These are phyloP conservation scores for Drosophila quadrilineata DNA, from an alignment of 1,140 invertebrate genomes.

Conservation along the genomic window DNA sequence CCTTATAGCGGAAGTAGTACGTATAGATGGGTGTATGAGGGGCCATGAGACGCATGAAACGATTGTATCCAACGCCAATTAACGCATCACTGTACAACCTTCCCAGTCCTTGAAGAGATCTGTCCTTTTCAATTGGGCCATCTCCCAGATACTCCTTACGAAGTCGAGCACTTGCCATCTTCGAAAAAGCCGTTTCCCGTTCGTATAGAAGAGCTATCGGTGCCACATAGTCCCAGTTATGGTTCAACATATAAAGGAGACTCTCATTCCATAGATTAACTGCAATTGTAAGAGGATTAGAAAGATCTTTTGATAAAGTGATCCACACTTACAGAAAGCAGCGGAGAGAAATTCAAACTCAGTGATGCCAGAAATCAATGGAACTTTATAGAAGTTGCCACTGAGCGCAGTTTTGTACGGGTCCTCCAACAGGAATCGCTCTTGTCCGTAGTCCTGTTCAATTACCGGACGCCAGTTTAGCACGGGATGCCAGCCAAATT, in stretches of 20 bases:
- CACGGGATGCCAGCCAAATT: slow-evolving; percentile 82
- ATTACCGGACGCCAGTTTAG: slow-evolving; percentile 86
- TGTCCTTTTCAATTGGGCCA: slow-evolving; percentile 21
- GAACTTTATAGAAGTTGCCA: slow-evolving; percentile 85
- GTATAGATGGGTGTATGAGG: slow-evolving; percentile 82
- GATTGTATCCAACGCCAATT: slow-evolving; percentile 82
- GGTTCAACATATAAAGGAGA: slow-evolving; percentile 69
- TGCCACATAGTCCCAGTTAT: slow-evolving; percentile 82
- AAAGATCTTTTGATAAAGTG: not conserved
- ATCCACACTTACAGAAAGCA: slow-evolving; percentile 75
- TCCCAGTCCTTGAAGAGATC: slow-evolving; percentile 48
- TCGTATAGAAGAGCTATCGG: slow-evolving; percentile 83
- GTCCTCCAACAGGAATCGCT: slow-evolving; percentile 85
- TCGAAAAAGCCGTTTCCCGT: slow-evolving; percentile 81
- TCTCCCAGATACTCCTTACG: slow-evolving; percentile 50
- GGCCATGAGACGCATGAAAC: slow-evolving; percentile 82
- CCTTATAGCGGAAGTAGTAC: slow-evolving; percentile 83
- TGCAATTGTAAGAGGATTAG: slow-evolving; percentile 5
- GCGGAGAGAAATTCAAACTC: slow-evolving; percentile 85
- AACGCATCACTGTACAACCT: slow-evolving; percentile 82
- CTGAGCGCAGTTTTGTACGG: slow-evolving; percentile 83
- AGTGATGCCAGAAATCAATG: slow-evolving; percentile 86
- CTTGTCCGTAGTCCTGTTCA: slow-evolving; percentile 86
- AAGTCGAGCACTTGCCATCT: slow-evolving; percentile 64
- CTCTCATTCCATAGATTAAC: slow-evolving; percentile 54